Evolutionary conservation across 1,140 invertebrate genomes (phyloP).

Genomic region (Panulirus ornatus): DNA sequence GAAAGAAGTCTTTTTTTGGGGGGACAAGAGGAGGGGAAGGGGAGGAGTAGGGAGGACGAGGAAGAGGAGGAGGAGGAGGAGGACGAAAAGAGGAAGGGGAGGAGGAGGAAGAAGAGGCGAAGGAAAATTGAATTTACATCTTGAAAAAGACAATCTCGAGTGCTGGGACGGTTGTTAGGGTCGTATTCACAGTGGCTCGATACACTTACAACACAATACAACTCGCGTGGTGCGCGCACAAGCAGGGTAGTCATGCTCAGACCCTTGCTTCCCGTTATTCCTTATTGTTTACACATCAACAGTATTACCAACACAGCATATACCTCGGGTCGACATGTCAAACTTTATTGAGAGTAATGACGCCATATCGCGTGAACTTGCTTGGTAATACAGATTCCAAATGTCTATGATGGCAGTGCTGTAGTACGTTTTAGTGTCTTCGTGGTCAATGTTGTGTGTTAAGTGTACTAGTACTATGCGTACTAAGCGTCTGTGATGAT

Average conservation of each 20-base stretch:
- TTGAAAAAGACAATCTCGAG: not conserved
- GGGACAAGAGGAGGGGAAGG: not conserved
- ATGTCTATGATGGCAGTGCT: too few relatives aligned
- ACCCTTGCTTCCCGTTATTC: not conserved
- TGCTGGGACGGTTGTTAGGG: not conserved
- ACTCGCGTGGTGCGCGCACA: not conserved
- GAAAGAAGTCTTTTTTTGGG: not conserved
- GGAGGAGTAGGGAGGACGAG: not conserved
- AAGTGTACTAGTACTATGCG: too few relatives aligned
- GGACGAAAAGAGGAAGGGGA: not conserved
- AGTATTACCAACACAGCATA: not conserved
- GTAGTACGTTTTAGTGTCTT: too few relatives aligned
- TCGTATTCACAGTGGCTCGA: not conserved
- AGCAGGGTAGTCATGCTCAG: not conserved
- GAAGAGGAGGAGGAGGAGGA: not conserved
- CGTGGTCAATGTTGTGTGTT: too few relatives aligned
- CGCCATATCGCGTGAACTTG: too few relatives aligned
- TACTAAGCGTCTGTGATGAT: too few relatives aligned
- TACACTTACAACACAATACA: not conserved
- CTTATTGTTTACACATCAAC: not conserved
- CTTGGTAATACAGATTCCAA: too few relatives aligned
- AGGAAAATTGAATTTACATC: not conserved
- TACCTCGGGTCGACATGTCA: too few relatives aligned
- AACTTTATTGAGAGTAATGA: too few relatives aligned
- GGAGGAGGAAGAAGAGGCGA: not conserved